Base-by-base conservation (phyloP, 2,113 vertebrate species). In the Chitala chitala region DNA sequence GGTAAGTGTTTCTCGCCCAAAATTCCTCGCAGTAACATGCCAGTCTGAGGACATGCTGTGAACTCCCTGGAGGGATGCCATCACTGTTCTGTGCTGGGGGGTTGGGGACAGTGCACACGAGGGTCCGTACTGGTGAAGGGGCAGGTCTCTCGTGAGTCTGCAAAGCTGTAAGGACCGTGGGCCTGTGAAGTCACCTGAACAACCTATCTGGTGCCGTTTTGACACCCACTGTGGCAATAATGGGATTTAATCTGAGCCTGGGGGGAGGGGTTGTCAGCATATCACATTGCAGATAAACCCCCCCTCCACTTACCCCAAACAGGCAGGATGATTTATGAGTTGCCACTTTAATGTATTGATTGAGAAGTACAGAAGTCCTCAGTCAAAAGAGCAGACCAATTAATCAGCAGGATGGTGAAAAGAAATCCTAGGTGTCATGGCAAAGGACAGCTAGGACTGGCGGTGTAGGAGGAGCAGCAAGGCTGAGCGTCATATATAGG, bases 1-100 rank as follows among this genome's bases (percentile, higher is more conserved):
- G 91, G 94, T 95, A 86, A 91, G 91, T 83, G 68, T n/a, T 78
- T 13, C 50, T 78, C 64, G 46, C 1, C 15, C 46, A 1, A 15
- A n/a, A n/a, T n/a, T n/a, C n/a, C n/a, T n/a, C n/a, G n/a, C n/a
- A n/a, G n/a, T n/a, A 29, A 29, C 6, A 63, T 31, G 2, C 59
- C 59, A 7, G 42, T 26, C 31, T 1, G 12, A 44, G 1, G 15
- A 48, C 46, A 15, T 5, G 31, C 51, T 10, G 10, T 36, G 3
- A 12, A 20, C n/a, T 24, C 59, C 59, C n/a, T 5, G 17, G n/a
- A 17, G 13, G 9, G 31, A 29, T 5, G 31, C 2, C 58, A 38
- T 61, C 20, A 38, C 17, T 6, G 13, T 9, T 20, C n/a, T n/a
- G n/a, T n/a, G n/a, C n/a, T n/a, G n/a, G n/a, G n/a, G n/a, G n/a